Evolutionary conservation across 2,113 vertebrate genomes (phyloP).

Genomic region (Mustela lutreola): DNA sequence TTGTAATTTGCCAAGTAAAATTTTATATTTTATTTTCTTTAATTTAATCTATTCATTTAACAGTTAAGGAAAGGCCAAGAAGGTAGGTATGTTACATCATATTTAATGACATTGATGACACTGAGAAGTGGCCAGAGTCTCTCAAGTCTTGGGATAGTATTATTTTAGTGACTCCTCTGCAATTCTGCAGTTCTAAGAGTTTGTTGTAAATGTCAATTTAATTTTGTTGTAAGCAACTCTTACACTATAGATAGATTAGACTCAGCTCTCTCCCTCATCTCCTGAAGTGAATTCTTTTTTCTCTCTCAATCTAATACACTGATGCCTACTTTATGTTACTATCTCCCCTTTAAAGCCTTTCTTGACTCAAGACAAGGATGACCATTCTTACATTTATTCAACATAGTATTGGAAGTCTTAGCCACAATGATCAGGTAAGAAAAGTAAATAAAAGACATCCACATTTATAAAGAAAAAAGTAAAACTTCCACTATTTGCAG

Average conservation of each 20-base stretch:
- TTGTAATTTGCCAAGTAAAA: neutral
- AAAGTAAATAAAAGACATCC: too few relatives aligned
- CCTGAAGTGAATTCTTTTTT: neutral
- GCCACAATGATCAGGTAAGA: neutral
- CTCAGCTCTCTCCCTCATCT: neutral
- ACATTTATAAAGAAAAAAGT: too few relatives aligned
- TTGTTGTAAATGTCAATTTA: neutral
- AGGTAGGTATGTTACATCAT: neutral
- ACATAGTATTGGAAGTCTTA: neutral
- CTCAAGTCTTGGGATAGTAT: too few relatives aligned
- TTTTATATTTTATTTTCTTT: conserved; percentile 20
- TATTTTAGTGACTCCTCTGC: neutral
- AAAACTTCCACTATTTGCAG: neutral
- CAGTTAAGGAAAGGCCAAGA: neutral
- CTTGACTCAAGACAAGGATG: neutral
- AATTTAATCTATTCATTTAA: neutral
- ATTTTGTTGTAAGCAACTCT: neutral
- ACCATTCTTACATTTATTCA: neutral
- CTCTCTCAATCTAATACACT: neutral
- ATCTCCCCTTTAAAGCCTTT: neutral
- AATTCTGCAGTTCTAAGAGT: neutral
- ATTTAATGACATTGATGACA: neutral
- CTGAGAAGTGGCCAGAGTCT: neutral
- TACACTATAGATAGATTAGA: neutral
- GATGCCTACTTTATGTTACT: neutral